Conservation (phyloP, 2,797 vertebrate species). For the Manis javanica region DNA sequence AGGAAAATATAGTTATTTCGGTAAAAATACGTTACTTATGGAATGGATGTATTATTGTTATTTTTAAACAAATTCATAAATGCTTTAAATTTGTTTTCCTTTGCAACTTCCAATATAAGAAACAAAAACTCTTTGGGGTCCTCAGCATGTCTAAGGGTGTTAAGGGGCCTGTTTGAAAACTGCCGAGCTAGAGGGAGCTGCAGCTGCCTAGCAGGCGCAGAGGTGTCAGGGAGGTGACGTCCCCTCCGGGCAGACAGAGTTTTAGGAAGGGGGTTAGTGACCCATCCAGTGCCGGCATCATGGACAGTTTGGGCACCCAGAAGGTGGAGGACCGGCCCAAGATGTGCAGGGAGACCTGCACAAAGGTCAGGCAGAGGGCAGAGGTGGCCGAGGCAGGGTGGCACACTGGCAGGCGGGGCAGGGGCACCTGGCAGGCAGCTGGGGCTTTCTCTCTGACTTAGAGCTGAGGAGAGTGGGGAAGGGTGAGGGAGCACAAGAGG, state of each 20-base stretch:
- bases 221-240: too few species aligned
- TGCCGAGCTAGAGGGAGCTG: not conserved
- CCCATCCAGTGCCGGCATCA: too few species aligned
- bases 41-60: not conserved
- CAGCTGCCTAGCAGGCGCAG: fast-evolving
- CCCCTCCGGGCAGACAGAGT: not conserved
- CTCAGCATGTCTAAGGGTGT: not conserved
- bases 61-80: not conserved
- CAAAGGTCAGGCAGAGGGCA: too few species aligned
- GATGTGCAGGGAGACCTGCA: too few species aligned
- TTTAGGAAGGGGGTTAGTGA: not conserved
- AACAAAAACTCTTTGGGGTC: not conserved
- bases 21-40: not conserved
- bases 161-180: not conserved
- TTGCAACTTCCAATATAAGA: not conserved
- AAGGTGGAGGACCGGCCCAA: too few species aligned
- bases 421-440: not conserved
- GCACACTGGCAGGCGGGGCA: fast-evolving
- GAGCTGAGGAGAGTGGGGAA: not conserved
- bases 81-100: not conserved
- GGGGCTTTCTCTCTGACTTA: fast-evolving
- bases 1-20: not conserved
- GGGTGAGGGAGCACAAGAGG: fast-evolving
- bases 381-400: too few species aligned
- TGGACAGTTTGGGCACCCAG: too few species aligned